These are phyloP conservation scores for Clarias magur DNA, from an alignment of 2,113 vertebrate genomes.

Conservation along the genomic window DNA sequence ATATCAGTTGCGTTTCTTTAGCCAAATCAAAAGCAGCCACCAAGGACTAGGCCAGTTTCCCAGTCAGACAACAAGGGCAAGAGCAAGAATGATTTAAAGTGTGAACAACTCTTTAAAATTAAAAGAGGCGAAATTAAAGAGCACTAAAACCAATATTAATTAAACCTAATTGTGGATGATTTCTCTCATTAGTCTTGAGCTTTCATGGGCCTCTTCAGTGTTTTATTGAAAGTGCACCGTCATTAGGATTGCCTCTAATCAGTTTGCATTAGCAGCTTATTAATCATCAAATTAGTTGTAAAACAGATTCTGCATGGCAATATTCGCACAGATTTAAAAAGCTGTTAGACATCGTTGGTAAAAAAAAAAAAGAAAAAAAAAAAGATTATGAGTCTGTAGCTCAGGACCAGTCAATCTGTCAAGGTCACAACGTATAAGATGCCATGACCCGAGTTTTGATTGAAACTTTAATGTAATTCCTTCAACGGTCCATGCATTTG, in stretches of 20 bases:
- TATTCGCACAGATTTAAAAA: conserved; percentile 59
- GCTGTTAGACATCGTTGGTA: conserved; percentile 49
- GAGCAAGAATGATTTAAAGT: neutral
- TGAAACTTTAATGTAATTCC: neutral
- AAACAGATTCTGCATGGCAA: conserved; percentile 43
- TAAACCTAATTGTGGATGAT: conserved; percentile 3
- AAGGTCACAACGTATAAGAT: conserved; percentile 66
- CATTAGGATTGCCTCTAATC: conserved; percentile 47
- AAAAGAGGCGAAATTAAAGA: neutral
- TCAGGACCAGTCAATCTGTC: conserved; percentile 64
- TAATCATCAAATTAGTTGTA: conserved; percentile 59
- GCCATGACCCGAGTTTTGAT: conserved; percentile 23
- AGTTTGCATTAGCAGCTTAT: conserved; percentile 45
- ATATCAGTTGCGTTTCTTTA: neutral
- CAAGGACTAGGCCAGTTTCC: neutral
- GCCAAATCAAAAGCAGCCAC: neutral
- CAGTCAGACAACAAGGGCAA: neutral
- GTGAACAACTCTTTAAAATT: neutral
- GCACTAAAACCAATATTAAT: conserved; percentile 1
- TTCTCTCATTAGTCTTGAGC: conserved; percentile 4
- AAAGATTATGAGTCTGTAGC: conserved; percentile 52
- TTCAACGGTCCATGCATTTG: neutral
- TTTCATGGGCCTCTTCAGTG: neutral
- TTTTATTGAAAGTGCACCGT: conserved; percentile 44
- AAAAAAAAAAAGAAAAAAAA: too few species aligned